Conservation (phyloP, 2,797 vertebrate genomes). For the Petrocephalus sullivani region DNA sequence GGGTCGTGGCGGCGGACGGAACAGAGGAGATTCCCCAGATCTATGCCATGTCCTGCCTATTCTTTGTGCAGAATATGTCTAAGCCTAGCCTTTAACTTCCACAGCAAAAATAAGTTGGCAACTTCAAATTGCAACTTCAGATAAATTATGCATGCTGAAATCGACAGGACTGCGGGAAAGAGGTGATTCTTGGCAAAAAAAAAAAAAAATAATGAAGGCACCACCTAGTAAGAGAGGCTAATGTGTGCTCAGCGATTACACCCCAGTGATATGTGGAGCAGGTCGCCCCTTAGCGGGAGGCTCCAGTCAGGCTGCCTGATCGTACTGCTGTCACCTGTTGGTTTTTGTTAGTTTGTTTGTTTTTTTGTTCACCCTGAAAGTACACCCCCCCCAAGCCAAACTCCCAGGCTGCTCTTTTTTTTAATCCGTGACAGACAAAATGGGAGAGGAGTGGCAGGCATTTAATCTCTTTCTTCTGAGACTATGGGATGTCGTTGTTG, state of each 20-base stretch:
- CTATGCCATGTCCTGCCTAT: neutral
- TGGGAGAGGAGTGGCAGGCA: slow-evolving; percentile 58
- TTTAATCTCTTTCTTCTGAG: slow-evolving; percentile 59
- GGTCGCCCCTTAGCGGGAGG: neutral
- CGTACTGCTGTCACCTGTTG: slow-evolving; percentile 45
- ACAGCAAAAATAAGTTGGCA: neutral
- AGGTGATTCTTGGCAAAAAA: neutral
- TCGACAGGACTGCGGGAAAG: neutral
- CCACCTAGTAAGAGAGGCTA: neutral
- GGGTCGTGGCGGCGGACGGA: neutral
- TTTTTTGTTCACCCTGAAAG: slow-evolving; percentile 46
- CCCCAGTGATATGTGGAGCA: neutral
- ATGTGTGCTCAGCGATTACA: neutral
- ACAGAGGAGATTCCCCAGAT: neutral
- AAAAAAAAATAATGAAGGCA: neutral
- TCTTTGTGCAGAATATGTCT: neutral
- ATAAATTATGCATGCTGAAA: neutral
- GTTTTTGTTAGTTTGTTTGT: slow-evolving; percentile 15
- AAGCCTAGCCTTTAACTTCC: neutral
- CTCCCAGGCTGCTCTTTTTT: slow-evolving; percentile 55
- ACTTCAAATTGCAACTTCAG: neutral
- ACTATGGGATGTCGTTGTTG: slow-evolving; percentile 59
- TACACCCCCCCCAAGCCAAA: slow-evolving; percentile 29
- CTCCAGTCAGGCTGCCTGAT: slow-evolving; percentile 41
- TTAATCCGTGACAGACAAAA: slow-evolving; percentile 72